Evolutionary conservation across 2,113 vertebrate genomes (phyloP).

Genomic region (Onychorhynchus coronatus): DNA sequence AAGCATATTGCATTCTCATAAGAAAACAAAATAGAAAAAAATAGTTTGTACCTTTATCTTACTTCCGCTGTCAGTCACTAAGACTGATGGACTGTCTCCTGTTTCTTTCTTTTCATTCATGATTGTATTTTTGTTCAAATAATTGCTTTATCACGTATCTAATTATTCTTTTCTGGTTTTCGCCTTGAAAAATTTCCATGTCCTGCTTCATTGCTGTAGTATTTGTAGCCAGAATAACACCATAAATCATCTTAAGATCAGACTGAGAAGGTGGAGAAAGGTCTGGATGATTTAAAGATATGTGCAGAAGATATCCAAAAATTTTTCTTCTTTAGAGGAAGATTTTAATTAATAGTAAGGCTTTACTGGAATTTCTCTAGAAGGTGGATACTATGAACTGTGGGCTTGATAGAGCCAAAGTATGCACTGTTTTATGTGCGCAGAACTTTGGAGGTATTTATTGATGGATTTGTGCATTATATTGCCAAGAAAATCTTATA

Average conservation of each 20-base stretch:
- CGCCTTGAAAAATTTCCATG: conserved; percentile 32
- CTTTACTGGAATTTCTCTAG: not conserved
- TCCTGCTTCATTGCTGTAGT: not conserved
- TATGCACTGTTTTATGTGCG: not conserved
- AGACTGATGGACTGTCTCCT: not conserved
- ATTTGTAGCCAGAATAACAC: conserved; percentile 13
- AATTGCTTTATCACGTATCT: conserved; percentile 14
- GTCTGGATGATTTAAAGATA: not conserved
- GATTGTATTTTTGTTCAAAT: not conserved
- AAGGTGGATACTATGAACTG: not conserved
- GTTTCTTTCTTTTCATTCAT: not conserved
- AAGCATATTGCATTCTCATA: not conserved
- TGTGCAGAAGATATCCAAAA: not conserved
- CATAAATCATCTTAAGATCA: conserved; percentile 28
- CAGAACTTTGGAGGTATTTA: not conserved
- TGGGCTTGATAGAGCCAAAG: not conserved
- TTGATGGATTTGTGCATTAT: not conserved
- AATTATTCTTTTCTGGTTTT: conserved; percentile 29
- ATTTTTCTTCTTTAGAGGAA: not conserved
- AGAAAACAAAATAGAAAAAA: not conserved
- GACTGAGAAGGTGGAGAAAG: not conserved
- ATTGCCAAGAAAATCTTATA: not conserved
- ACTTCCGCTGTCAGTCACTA: not conserved
- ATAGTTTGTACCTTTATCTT: not conserved
- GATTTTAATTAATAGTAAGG: not conserved